Evolutionary conservation across 64 coral and sea anemone species (phyloP).

Genomic region (Porites lutea): DNA sequence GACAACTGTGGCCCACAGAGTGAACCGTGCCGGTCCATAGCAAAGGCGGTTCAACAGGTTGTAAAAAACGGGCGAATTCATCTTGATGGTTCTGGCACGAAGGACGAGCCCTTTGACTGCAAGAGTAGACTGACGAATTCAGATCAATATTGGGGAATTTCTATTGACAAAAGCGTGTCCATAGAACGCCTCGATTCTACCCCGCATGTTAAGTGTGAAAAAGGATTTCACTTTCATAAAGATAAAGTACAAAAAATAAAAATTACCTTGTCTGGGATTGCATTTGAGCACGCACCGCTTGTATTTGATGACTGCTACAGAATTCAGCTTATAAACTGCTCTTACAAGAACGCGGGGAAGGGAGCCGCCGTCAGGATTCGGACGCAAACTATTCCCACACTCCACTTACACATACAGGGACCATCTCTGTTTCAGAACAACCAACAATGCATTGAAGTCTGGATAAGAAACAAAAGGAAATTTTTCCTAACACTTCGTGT

Average conservation of each 20-base stretch:
- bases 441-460: neutral
- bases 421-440: conserved; percentile 24
- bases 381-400: neutral
- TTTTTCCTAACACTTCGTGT: neutral
- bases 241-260: neutral
- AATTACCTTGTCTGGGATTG: conserved; percentile 24
- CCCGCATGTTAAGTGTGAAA: neutral
- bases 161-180: neutral
- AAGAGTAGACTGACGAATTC: neutral
- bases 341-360: neutral
- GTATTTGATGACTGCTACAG: neutral
- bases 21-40: conserved; percentile 21
- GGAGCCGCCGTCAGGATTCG: neutral
- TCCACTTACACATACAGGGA: conserved; percentile 8
- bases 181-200: neutral
- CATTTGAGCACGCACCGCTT: neutral
- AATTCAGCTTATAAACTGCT: conserved; percentile 24
- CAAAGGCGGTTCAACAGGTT: neutral
- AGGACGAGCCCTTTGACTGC: conserved; percentile 1
- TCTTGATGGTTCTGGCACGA: conserved; percentile 27
- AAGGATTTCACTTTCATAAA: conserved; percentile 33
- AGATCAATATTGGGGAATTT: neutral
- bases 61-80: neutral
- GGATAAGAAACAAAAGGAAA: neutral
- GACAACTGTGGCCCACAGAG: neutral